Evolutionary conservation across 1,140 invertebrate species (phyloP).

Genomic region (Heliconius melpomene): DNA sequence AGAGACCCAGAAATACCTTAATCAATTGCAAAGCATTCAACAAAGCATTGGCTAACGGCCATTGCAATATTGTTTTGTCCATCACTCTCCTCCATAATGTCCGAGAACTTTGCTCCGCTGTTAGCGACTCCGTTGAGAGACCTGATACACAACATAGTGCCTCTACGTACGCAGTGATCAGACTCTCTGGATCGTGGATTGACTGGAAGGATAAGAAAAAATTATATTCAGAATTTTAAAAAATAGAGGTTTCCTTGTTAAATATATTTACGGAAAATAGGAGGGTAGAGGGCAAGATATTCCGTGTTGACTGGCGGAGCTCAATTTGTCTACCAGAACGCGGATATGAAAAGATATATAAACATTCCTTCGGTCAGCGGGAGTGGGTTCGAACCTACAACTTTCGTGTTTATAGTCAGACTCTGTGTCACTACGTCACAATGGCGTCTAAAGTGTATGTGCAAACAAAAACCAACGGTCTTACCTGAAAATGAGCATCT

Average conservation of each 20-base stretch:
- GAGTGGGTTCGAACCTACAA: too few relatives aligned
- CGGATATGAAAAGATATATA: too few relatives aligned
- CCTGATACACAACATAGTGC: slow-evolving; percentile 56
- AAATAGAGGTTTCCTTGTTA: too few relatives aligned
- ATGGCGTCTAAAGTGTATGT: too few relatives aligned
- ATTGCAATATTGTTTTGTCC: slow-evolving; percentile 41
- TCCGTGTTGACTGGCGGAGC: background rate
- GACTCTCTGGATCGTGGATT: slow-evolving; percentile 51
- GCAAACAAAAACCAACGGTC: background rate
- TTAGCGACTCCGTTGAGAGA: slow-evolving; percentile 39
- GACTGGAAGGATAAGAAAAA: slow-evolving; percentile 41
- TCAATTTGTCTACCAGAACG: too few relatives aligned
- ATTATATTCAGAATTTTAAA: too few relatives aligned
- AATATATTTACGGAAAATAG: too few relatives aligned
- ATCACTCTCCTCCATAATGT: slow-evolving; percentile 44
- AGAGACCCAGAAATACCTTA: slow-evolving; percentile 46
- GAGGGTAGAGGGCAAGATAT: background rate
- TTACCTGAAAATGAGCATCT: slow-evolving; percentile 64
- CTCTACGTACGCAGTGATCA: slow-evolving; percentile 59
- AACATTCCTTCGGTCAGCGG: too few relatives aligned
- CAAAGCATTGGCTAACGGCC: slow-evolving; percentile 57
- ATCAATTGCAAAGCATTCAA: slow-evolving; percentile 55
- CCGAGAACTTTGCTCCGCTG: slow-evolving; percentile 36
- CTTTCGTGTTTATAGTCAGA: too few relatives aligned
- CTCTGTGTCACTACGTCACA: too few relatives aligned